Conservation (phyloP, 2,888 invertebrate genomes). For the Peribatodes rhomboidaria region DNA sequence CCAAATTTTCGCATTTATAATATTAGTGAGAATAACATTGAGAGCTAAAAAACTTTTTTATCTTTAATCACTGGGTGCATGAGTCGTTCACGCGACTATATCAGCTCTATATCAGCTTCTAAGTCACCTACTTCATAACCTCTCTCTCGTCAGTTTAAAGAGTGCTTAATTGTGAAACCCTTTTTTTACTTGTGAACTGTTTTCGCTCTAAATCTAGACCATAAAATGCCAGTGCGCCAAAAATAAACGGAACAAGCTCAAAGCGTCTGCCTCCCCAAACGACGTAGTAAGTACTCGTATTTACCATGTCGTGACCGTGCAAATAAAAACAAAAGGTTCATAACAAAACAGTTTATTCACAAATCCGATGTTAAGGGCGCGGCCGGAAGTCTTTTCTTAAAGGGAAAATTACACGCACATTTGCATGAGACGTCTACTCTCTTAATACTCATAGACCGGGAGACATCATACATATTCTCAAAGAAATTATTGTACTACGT, state of each 20-base stretch:
- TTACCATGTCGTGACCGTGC: constrained; percentile 16
- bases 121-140: no score
- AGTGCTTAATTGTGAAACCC: no score
- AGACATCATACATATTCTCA: not conserved
- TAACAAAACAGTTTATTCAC: constrained; percentile 21
- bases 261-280: not conserved
- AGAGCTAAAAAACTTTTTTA: no score
- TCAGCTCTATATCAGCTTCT: no score
- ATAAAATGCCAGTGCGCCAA: not conserved
- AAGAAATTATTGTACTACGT: no score
- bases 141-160: no score
- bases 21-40: no score
- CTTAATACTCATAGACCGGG: constrained; percentile 19
- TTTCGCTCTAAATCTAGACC: not conserved
- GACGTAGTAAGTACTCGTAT: not conserved
- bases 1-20: no score
- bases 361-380: constrained; percentile 12
- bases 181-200: no score
- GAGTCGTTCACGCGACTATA: no score
- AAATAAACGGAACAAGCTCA: not conserved
- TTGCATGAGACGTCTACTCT: constrained; percentile 30
- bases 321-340: constrained; percentile 22
- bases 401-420: constrained; percentile 38
- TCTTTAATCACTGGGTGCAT: no score
- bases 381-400: constrained; percentile 36